Evolutionary conservation across 2,113 vertebrate genomes (phyloP).

Genomic region (Antigone vipio): DNA sequence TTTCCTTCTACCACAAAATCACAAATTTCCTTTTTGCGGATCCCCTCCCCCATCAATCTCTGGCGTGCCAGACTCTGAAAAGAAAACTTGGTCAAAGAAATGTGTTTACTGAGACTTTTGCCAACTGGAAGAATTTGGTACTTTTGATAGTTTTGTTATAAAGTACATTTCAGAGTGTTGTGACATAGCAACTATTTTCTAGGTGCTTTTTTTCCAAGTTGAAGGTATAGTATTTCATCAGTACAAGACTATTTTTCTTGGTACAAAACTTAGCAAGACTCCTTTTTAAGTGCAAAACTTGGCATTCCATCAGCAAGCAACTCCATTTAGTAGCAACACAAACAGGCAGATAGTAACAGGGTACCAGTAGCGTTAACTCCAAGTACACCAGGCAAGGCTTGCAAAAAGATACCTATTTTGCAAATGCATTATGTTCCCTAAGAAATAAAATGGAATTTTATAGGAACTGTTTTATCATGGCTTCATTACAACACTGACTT

Average conservation of each 20-base stretch:
- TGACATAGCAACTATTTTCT: background rate
- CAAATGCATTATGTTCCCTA: background rate
- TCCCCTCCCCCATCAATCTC: conserved; percentile 7
- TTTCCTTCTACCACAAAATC: conserved; percentile 1
- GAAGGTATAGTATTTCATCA: background rate
- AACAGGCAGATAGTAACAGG: background rate
- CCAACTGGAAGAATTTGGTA: background rate
- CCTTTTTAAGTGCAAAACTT: conserved; percentile 34
- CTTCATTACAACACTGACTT: background rate
- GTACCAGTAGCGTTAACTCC: background rate
- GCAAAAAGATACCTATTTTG: background rate
- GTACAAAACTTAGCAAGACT: conserved; percentile 6
- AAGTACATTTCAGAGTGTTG: background rate
- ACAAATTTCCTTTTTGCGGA: background rate
- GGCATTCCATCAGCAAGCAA: conserved; percentile 3
- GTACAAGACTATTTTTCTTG: background rate
- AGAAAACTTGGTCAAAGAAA: conserved; percentile 27
- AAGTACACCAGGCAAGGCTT: background rate
- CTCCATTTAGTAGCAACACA: background rate
- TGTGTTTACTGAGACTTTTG: conserved; percentile 30
- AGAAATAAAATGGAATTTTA: background rate
- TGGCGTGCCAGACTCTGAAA: background rate
- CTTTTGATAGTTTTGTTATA: conserved; percentile 8
- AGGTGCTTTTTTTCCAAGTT: background rate
- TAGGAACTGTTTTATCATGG: background rate